Base-by-base conservation (phyloP, 2,113 vertebrate genomes). In the Cairina moschata region DNA sequence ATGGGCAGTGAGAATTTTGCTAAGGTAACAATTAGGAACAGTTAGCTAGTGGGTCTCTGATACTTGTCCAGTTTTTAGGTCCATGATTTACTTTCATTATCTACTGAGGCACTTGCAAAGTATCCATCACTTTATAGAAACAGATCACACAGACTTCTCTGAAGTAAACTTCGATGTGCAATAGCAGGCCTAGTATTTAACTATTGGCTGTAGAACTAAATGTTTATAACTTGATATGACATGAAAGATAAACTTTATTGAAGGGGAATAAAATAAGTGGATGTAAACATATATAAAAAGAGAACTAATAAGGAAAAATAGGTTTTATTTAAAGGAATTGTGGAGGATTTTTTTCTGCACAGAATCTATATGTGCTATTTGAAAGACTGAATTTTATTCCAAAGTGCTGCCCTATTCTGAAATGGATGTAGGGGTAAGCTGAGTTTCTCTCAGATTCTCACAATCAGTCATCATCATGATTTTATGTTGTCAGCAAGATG, bases 401-500 rank as follows among this genome's bases (percentile, higher is more conserved):
- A 56, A 91, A 83, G 66, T 69, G 38, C 52, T 88, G 6, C 10
- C n/a, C 6, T 77, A 6, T 66, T 88, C 48, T 48, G 21, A 84
- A 88, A 83, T 6, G 7, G 86, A 59, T 29, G 13, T 42, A 32
- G 52, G 18, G 17, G 40, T 83, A 73, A 88, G 40, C 28, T 67
- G 60, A 88, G 40, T 48, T 94, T 84, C 74, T 60, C 55, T 88
- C 68, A 79, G 62, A 62, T 79, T 96, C 77, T 88, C 44, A 80
- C 63, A 76, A 93, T 78, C 60, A 80, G 77, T 80, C 55, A 74
- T 93, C 81, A 91, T 46, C 36, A 55, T 42, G 66, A 79, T 93
- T 91, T 93, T 28, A 32, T 78, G 85, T 76, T 93, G 87, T 95
- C 93, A 89, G 82, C 58, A 34, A 75, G 83, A 92, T 63, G 80